Base-by-base conservation (phyloP, 2,888 invertebrate species). In the Hypsopygia costalis region DNA sequence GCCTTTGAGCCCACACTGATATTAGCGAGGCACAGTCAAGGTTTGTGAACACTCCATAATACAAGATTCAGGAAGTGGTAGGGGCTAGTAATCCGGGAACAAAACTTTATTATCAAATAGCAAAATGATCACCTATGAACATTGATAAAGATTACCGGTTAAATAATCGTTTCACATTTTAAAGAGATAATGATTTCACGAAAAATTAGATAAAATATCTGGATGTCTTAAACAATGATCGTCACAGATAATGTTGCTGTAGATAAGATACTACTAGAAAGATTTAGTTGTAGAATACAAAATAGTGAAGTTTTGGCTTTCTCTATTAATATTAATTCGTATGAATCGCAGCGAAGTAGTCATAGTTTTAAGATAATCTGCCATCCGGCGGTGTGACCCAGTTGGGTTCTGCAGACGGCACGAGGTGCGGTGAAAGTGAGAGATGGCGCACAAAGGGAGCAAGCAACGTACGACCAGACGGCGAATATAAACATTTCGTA, bases 361-460 rank as follows among this genome's bases (percentile, higher is more conserved):
- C 40, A 44, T 32, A 47, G 58, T 53, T 60, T 59, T 40, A n/a
- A 45, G 49, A 64, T 64, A 58, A 67, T 65, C 58, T 59, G 16
- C 3, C 16, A 59, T 63, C 56, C 64, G 51, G 59, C 56, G 61
- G 56, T 58, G 60, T 69, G 77, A 76, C 81, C 78, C 57, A 73
- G 69, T 67, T 78, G 64, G 61, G 58, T 54, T 52, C 51, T 47
- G 55, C 56, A 57, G 60, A 58, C 58, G 44, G 52, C 57, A 39
- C 29, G 42, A 55, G 52, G 62, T 62, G 67, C 56, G 75, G 83
- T 80, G 85, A 86, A 85, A 85, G 85, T 81, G 73, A 68, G 67
- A 73, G 76, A 81, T 72, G 63, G 62, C 56, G 56, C 58, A 61
- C 62, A 60, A 58, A 63, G 65, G 63, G 64, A 71, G 59, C 60